Base-by-base conservation (phyloP, 2,797 vertebrate species). In the Halcyon leucocephala region DNA sequence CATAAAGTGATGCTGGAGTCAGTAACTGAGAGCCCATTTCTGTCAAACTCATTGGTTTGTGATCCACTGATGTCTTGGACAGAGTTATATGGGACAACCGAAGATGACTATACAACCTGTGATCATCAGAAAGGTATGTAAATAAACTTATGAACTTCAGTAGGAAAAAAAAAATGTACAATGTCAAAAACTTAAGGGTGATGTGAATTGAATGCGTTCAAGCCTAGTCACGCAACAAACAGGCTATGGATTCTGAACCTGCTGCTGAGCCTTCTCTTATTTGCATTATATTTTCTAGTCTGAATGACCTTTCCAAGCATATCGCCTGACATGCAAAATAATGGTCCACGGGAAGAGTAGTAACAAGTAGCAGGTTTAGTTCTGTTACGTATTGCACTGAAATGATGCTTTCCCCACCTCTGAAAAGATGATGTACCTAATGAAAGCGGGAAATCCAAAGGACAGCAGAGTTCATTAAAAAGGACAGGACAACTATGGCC, bases 1-100 rank as follows among this genome's bases (percentile, higher is more conserved):
- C 94, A 79, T 90, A 98, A 97, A 92, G 95, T 90, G 87, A 98
- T 97, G 97, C 81, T 98, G 96, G 96, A 97, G 84, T 97, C 97
- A 3, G 94, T 97, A 85, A 95, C 94, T 39, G 96, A 95, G 41
- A 97, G 94, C 89, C 93, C 49, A 16, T 97, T 97, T 81, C 94
- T 97, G 84, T 94, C 96, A 78, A 97, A 90, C 79, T 13, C 92
- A 3, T 80, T 92, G 71, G 90, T 97, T 91, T 97, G 96, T 1
- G 96, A 97, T 80, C 90, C 97, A 41, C 89, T 97, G 76, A 94
- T 96, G 92, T 95, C 97, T 72, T 98, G 94, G 89, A 97, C 95
- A 11, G 96, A 97, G 70, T 65, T 98, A 70, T 96, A 94, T 90
- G 90, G 94, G 87, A 92, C 85, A 60, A 33, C 46, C 22, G 82